Evolutionary conservation across 2,888 invertebrate genomes (phyloP).

Genomic region (Tigriopus californicus): DNA sequence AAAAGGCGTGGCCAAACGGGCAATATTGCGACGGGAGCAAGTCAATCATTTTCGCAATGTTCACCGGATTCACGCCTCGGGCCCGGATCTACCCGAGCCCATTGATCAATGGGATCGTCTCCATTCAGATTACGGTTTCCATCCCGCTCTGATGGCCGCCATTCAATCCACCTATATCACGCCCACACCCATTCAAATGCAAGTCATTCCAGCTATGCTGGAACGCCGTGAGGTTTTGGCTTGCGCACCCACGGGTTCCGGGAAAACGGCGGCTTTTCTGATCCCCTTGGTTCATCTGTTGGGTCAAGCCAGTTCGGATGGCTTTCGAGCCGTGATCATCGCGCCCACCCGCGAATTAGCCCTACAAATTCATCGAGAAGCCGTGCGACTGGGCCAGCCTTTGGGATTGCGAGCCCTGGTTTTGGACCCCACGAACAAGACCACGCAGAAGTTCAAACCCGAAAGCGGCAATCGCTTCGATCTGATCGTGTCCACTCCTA

Average conservation of each 20-base stretch:
- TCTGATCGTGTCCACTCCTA: conserved; percentile 84
- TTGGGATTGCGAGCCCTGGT: neutral
- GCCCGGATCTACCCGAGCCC: conserved; percentile 58
- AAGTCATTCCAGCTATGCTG: conserved; percentile 72
- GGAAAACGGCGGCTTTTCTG: conserved; percentile 87
- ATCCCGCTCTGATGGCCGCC: conserved; percentile 43
- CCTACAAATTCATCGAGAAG: neutral
- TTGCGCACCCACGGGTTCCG: conserved; percentile 92
- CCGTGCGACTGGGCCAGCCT: neutral
- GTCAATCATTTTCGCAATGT: conserved; percentile 52
- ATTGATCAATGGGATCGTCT: conserved; percentile 49
- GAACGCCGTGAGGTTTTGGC: conserved; percentile 66
- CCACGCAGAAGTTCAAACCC: neutral
- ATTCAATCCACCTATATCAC: conserved; percentile 48
- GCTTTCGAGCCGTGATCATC: conserved; percentile 67
- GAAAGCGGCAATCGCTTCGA: conserved; percentile 35
- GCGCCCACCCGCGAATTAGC: conserved; percentile 48
- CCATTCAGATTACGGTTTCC: conserved; percentile 35
- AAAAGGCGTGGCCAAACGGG: no score
- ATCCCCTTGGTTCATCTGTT: conserved; percentile 65
- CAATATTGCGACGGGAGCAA: conserved; percentile 29
- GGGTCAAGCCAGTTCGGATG: conserved; percentile 42
- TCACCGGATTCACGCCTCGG: conserved; percentile 55
- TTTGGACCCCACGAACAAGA: neutral
- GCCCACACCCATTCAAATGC: conserved; percentile 81